Base-by-base conservation (phyloP, 2,797 vertebrate genomes). In the Acropternis orthonyx region DNA sequence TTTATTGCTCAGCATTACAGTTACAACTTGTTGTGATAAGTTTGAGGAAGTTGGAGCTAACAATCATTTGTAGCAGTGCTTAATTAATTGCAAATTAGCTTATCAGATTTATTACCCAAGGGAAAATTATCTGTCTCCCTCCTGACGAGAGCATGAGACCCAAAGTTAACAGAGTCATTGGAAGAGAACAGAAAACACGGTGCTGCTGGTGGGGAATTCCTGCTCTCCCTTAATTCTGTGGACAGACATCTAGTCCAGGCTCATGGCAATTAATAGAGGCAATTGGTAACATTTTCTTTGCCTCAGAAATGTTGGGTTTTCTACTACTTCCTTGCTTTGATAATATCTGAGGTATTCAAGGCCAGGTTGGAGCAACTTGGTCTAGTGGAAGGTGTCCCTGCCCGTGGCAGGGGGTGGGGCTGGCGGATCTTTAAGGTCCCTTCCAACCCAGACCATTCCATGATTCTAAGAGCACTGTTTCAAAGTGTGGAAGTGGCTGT, bases 81-180 rank as follows among this genome's bases (percentile, higher is more conserved):
- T 93, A 85, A 89, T 92, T 96, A 93, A 80, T 77, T 94, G 69
- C 56, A 61, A 61, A 89, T 86, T 88, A 88, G 36, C 10, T 67
- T 72, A 95, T 83, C 61, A 75, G 62, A 66, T 89, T 78, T 85
- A 81, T 91, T 89, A 61, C 85, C 77, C 58, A 34, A 37, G 76
- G 86, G 73, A 88, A 80, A 80, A 88, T 65, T 17, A n/a, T 44
- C 52, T 81, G 28, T 85, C 73, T 78, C 9, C 71, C 65, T 43
- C 37, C 32, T 51, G 78, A 52, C n/a, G 59, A 21, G 56, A 80
- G 52, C 8, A 3, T 36, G 49, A 51, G 34, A 46, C 23, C 75
- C 54, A 48, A 14, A 66, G 48, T 54, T 75, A 21, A 43, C 84
- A 51, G 85, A 89, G 81, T 63, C 32, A 26, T 48, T 69, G 41